These are phyloP conservation scores for Monochamus saltuarius DNA, from an alignment of 1,140 invertebrate genomes.

Conservation along the genomic window DNA sequence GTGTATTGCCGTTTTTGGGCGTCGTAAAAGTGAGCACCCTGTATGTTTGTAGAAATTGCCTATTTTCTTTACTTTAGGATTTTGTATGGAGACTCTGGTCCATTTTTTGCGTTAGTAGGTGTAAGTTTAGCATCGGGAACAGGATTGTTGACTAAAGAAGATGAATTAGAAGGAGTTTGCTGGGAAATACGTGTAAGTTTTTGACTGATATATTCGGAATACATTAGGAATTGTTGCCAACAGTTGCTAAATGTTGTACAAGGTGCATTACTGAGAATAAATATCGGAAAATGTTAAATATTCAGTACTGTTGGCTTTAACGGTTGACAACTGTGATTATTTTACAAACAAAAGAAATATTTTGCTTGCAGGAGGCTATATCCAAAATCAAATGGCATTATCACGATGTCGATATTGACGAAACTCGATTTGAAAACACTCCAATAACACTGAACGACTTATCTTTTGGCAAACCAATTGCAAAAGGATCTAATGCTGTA, in stretches of 20 bases:
- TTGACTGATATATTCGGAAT: constrained; percentile 15
- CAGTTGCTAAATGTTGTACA: too few relatives aligned
- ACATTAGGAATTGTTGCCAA: too few relatives aligned
- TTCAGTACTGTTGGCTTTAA: too few relatives aligned
- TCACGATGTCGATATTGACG: constrained; percentile 58
- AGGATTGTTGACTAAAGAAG: constrained; percentile 75
- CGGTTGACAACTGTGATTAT: too few relatives aligned
- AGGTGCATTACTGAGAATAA: too few relatives aligned
- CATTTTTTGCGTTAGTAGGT: constrained; percentile 75
- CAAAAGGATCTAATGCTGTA: constrained; percentile 80
- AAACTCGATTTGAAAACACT: constrained; percentile 45
- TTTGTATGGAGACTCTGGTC: constrained; percentile 69
- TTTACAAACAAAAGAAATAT: too few relatives aligned
- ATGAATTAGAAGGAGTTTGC: constrained; percentile 76
- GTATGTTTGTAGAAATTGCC: constrained; percentile 6
- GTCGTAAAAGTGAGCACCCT: neutral
- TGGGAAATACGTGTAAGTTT: constrained; percentile 70
- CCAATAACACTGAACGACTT: constrained; percentile 61
- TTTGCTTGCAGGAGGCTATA: constrained; percentile 58
- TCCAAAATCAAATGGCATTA: constrained; percentile 62
- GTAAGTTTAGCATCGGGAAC: constrained; percentile 71
- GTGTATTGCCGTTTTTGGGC: too few relatives aligned
- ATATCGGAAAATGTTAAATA: too few relatives aligned
- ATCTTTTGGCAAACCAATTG: constrained; percentile 69
- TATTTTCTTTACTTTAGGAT: constrained; percentile 49